phyloP scores from a whole-genome alignment of 1,140 invertebrate species.

The Lethrus apterus region DNA sequence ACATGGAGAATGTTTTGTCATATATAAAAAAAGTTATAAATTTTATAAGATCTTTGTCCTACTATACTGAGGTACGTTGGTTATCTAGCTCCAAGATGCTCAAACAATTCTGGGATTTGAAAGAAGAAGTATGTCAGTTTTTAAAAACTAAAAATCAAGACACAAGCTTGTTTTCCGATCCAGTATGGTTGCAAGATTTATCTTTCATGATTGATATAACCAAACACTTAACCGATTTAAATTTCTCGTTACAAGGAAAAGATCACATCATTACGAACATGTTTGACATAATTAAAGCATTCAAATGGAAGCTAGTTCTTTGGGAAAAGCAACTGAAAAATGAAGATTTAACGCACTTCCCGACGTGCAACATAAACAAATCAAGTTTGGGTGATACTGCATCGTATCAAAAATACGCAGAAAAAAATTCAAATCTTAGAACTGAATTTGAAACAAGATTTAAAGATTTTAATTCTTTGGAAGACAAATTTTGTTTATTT shows the following conservation, averaged over 20 bases:
- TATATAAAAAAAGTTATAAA: constrained; percentile 16
- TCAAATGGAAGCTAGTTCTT: constrained; percentile 17
- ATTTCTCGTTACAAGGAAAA: constrained; percentile 12
- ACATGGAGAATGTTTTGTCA: constrained; percentile 13
- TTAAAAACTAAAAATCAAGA: constrained; percentile 16
- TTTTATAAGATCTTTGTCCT: constrained; percentile 19
- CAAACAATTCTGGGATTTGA: constrained; percentile 17
- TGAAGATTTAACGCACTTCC: neutral
- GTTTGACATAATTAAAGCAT: constrained; percentile 14
- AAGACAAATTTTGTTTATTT: constrained; percentile 14
- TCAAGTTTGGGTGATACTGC: constrained; percentile 4
- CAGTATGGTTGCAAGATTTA: constrained; percentile 16
- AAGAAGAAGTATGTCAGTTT: constrained; percentile 19
- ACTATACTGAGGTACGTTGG: constrained; percentile 17
- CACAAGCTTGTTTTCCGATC: constrained; percentile 11
- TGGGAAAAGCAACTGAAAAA: constrained; percentile 13
- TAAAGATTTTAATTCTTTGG: constrained; percentile 14
- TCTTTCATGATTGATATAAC: constrained; percentile 15
- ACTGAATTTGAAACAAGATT: constrained; percentile 15
- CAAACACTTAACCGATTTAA: constrained; percentile 17
- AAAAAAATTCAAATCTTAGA: constrained; percentile 14
- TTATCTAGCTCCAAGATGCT: constrained; percentile 19
- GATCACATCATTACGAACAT: constrained; percentile 14
- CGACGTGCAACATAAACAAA: constrained; percentile 10
- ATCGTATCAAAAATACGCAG: constrained; percentile 11